These are phyloP conservation scores for Prinia subflava DNA, from an alignment of 2,113 vertebrate genomes.

Conservation along the genomic window DNA sequence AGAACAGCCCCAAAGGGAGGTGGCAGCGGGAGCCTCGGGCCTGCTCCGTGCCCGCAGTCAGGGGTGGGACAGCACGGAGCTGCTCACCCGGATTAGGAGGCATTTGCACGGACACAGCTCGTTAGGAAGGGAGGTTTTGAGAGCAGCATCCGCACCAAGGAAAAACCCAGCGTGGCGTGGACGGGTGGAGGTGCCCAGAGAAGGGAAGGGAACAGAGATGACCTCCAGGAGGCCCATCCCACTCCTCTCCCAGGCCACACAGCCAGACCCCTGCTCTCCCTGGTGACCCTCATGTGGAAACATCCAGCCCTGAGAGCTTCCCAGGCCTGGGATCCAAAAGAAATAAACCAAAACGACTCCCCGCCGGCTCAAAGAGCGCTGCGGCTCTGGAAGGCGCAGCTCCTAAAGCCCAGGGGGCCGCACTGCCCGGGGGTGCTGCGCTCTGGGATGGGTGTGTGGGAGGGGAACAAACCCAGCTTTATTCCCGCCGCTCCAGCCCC, in stretches of 20 bases:
- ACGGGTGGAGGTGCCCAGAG: not conserved
- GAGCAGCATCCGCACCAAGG: not conserved
- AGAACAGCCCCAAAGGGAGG: fast-evolving
- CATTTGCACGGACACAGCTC: not conserved
- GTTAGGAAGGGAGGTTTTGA: fast-evolving
- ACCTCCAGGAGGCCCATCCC: not conserved
- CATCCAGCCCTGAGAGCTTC: constrained; percentile 1
- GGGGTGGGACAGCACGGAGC: fast-evolving
- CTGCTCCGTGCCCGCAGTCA: not conserved
- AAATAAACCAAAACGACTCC: not conserved
- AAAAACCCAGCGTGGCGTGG: fast-evolving
- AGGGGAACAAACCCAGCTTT: constrained; percentile 45
- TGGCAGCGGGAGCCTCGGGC: fast-evolving
- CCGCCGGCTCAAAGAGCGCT: not conserved
- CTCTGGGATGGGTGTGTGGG: constrained; percentile 7
- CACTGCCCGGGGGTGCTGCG: not conserved
- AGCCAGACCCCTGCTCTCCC: not conserved
- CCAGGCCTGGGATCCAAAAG: not conserved
- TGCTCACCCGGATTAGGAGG: not conserved
- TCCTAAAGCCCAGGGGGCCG: not conserved
- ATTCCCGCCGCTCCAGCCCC: not conserved
- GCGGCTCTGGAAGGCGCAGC: fast-evolving
- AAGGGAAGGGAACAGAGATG: not conserved
- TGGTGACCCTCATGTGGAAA: not conserved
- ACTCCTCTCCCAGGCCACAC: not conserved